Evolutionary conservation across 1,140 invertebrate genomes (phyloP).

Genomic region (Manduca sexta): DNA sequence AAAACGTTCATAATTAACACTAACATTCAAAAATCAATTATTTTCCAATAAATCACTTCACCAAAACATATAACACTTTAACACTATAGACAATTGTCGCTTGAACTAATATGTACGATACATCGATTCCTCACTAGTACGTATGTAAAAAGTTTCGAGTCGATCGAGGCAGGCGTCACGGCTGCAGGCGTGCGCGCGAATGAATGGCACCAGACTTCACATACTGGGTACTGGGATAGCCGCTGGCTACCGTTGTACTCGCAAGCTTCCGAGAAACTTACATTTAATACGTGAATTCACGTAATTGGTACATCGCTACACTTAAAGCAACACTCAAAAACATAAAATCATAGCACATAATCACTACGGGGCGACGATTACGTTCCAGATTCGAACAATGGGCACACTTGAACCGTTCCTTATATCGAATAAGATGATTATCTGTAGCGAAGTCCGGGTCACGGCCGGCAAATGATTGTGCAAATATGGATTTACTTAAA

Average conservation of each 20-base stretch:
- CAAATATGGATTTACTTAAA: slow-evolving; percentile 18
- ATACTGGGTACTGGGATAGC: background rate
- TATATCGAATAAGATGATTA: slow-evolving; percentile 39
- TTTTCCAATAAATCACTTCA: slow-evolving; percentile 9
- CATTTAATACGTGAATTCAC: no score
- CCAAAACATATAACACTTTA: slow-evolving; percentile 16
- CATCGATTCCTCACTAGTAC: slow-evolving; percentile 34
- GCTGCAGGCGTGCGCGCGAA: slow-evolving; percentile 49
- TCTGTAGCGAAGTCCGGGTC: slow-evolving; percentile 25
- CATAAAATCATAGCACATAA: background rate
- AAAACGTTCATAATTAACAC: slow-evolving; percentile 1
- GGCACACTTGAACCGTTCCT: slow-evolving; percentile 26
- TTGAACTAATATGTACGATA: slow-evolving; percentile 19
- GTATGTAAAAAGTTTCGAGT: slow-evolving; percentile 13
- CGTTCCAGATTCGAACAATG: slow-evolving; percentile 17
- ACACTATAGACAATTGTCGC: slow-evolving; percentile 19
- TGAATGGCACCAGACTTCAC: slow-evolving; percentile 28
- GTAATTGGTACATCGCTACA: background rate
- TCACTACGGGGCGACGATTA: slow-evolving; percentile 2
- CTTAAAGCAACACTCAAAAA: background rate
- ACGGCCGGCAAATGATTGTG: slow-evolving; percentile 28
- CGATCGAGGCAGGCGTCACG: slow-evolving; percentile 35
- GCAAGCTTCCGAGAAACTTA: background rate
- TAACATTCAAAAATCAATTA: background rate
- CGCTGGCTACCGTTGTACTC: background rate